Conservation (phyloP, 2,797 vertebrate genomes). For the Rhynchonycteris naso region DNA sequence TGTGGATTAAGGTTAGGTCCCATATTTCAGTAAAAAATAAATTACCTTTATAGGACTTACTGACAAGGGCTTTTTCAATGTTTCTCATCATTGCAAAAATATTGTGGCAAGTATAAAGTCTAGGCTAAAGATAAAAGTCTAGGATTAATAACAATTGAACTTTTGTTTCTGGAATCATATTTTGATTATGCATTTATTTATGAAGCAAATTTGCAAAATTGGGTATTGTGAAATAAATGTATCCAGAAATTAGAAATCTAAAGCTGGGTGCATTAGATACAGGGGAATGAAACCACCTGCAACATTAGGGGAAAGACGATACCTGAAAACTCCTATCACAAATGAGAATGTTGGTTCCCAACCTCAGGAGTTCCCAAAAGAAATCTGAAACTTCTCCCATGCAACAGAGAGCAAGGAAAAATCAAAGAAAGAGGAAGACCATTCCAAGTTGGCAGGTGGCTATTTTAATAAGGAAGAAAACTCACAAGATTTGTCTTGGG, state of each 20-base stretch:
- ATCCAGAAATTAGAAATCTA: not conserved
- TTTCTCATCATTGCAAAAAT: not conserved
- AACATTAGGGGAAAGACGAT: not conserved
- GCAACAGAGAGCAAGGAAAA: not conserved
- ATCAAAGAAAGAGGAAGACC: not conserved
- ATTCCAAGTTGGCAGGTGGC: not conserved
- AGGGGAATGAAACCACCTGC: not conserved
- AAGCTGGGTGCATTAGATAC: not conserved
- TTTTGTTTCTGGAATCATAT: not conserved
- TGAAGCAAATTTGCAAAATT: not conserved
- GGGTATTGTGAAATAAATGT: not conserved
- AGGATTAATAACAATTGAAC: not conserved
- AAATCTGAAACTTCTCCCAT: not conserved
- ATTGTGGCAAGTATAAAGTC: not conserved
- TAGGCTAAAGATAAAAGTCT: not conserved
- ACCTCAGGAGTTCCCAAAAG: not conserved
- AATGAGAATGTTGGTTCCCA: not conserved
- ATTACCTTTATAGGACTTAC: fast-evolving
- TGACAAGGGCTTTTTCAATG: not conserved
- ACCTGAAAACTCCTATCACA: not conserved
- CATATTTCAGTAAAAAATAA: not conserved
- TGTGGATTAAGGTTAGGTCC: not conserved
- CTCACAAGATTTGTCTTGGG: not conserved
- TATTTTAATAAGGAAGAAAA: not conserved
- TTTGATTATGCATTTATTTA: not conserved